Evolutionary conservation across 2,888 invertebrate species (phyloP), one percentile per base, ranked within the genome.

Genomic region (Callimorpha dominula): DNA sequence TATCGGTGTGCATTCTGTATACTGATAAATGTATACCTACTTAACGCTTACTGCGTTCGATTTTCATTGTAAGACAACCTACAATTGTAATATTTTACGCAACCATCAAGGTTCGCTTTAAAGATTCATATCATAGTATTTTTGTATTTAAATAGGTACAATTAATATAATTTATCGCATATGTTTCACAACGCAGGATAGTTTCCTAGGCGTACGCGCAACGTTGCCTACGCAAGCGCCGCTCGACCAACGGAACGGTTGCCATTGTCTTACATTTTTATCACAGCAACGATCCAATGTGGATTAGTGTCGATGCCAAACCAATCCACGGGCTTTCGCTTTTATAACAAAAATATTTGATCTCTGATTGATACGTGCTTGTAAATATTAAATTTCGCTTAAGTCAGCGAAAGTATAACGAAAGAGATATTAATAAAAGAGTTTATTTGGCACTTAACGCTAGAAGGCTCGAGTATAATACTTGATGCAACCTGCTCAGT

Each of bases 301-400:
- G 90, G 90, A 93, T 93, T 91, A 91, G 85, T 91, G 92, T 91
- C 89, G 90, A 92, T 90, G 88, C 77, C 75, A 77, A 82, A 81
- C 81, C 74, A 74, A 85, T 78, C 72, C 80, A 72, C 72, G 72
- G 78, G 85, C 85, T 90, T 90, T 90, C 87, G 86, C 73, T 88
- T 89, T 88, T 82, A 78, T 50, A 71, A 49, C 20, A 70, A 57
- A 81, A 78, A 73, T 73, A 20, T 77, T 71, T 77, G 76, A 77
- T 78, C 54, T 72, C 52, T 57, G 70, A 77, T 74, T 79, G 78
- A 80, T 80, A 79, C 76, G 67, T 12, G 65, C 77, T 70, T 72
- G 49, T 52, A 60, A 68, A 70, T 60, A 63, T 65, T 17, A 72
- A 80, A 66, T 81, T 83, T 76, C 75, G 65, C 70, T 70, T 76